Conservation (phyloP, 1,140 invertebrate genomes). For the Stegodyphus mimosarum region DNA sequence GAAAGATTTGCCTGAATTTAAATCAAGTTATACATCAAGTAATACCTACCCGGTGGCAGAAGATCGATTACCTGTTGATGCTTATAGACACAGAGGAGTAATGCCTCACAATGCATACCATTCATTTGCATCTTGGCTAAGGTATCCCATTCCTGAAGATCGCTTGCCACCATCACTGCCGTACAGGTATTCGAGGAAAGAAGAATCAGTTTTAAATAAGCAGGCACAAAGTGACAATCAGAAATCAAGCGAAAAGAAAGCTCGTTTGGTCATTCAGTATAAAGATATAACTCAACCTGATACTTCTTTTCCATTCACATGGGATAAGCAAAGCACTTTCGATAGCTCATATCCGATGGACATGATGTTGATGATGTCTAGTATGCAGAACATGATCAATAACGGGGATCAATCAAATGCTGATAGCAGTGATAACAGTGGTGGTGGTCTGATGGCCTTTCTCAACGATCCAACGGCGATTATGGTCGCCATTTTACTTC, state of each 20-base stretch:
- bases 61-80: conserved; percentile 5
- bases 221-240: too few relatives aligned
- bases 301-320: not conserved
- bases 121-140: too few relatives aligned
- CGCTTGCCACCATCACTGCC: not conserved
- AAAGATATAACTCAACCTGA: not conserved
- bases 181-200: not conserved
- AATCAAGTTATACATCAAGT: not conserved
- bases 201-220: not conserved
- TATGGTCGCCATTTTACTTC: conserved; percentile 16
- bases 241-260: not conserved
- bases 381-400: not conserved
- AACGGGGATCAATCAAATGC: not conserved
- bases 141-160: not conserved
- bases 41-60: not conserved
- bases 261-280: not conserved
- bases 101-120: not conserved
- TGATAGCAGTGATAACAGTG: not conserved
- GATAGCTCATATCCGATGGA: not conserved
- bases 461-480: conserved; percentile 6
- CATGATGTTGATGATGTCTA: not conserved
- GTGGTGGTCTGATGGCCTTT: not conserved
- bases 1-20: not conserved
- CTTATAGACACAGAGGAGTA: not conserved
- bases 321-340: not conserved